Conservation (phyloP, 2,797 vertebrate genomes). For the Cirrhinus mrigala region DNA sequence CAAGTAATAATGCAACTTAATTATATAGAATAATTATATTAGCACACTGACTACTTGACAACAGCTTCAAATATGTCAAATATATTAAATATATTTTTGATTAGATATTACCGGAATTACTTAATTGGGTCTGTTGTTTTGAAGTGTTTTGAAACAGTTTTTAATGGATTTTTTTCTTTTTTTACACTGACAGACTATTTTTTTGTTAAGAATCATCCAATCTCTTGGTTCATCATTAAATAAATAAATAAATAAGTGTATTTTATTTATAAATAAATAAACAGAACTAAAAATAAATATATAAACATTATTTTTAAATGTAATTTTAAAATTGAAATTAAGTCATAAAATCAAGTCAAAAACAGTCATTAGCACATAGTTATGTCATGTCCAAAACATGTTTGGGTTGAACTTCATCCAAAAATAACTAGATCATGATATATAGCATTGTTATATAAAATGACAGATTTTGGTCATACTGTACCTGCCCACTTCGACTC, state of each 20-base stretch:
- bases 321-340: not conserved
- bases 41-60: not conserved
- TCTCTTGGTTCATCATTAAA: not conserved
- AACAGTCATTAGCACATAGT: not conserved
- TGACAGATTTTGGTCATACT: not conserved
- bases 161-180: not conserved
- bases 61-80: not conserved
- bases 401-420: not conserved
- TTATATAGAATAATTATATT: not conserved
- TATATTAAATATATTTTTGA: too few species aligned
- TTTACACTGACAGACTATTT: not conserved
- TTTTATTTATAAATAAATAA: too few species aligned
- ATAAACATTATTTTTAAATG: too few species aligned
- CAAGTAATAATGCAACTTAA: not conserved
- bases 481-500: not conserved
- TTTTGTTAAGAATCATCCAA: not conserved
- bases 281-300: too few species aligned
- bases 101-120: not conserved
- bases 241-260: not conserved
- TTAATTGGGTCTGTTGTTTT: not conserved
- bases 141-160: not conserved
- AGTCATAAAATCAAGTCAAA: not conserved
- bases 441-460: not conserved
- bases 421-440: constrained; percentile 15
- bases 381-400: not conserved